Conservation (phyloP, 2,113 vertebrate species). For the Bubalus kerabau region DNA sequence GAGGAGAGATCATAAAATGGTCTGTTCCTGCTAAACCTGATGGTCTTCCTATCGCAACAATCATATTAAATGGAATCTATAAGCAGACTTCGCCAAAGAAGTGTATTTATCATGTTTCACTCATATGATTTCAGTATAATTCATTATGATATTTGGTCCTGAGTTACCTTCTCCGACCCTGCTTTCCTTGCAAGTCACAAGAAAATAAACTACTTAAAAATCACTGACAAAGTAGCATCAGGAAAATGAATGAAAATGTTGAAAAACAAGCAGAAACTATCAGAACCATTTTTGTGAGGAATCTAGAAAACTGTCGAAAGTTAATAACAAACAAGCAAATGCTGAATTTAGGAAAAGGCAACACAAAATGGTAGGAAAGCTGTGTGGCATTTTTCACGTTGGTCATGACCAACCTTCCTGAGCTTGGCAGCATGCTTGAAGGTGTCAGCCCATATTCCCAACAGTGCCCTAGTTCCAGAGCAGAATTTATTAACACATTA, state of each 20-base stretch:
- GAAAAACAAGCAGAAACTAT: background rate
- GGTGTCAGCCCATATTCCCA: background rate
- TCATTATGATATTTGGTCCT: background rate
- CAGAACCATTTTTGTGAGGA: background rate
- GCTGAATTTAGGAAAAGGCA: background rate
- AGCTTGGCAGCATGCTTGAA: background rate
- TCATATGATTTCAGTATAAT: background rate
- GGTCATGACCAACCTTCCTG: rapidly evolving
- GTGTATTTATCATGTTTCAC: background rate
- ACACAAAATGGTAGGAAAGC: background rate
- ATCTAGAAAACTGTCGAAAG: background rate
- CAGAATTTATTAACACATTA: background rate
- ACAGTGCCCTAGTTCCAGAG: background rate
- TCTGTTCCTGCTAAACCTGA: background rate
- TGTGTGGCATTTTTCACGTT: background rate
- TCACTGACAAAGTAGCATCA: background rate
- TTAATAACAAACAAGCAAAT: background rate
- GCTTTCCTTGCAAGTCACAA: background rate
- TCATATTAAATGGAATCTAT: background rate
- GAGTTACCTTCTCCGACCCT: background rate
- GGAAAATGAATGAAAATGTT: background rate
- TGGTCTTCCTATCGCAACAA: background rate
- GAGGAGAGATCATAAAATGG: background rate
- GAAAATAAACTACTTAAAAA: background rate
- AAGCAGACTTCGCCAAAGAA: background rate